Evolutionary conservation across 64 coral and sea anemone genomes (phyloP).

Genomic region (Montipora cactus): DNA sequence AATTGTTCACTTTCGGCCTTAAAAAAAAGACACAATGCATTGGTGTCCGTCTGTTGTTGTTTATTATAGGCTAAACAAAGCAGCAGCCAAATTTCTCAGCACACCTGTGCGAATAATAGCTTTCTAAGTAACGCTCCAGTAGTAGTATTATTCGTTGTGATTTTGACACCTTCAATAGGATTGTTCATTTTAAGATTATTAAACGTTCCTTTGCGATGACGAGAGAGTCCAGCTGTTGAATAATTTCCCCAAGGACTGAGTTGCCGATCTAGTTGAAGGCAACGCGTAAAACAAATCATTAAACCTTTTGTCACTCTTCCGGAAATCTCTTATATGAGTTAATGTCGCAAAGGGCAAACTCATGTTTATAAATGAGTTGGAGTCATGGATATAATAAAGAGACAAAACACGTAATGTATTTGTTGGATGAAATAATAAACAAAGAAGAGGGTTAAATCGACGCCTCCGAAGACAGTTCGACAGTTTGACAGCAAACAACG

Average conservation of each 20-base stretch:
- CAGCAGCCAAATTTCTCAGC: background rate
- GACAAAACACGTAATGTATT: constrained; percentile 31
- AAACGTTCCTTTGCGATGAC: background rate
- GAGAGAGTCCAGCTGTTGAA: background rate
- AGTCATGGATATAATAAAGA: background rate
- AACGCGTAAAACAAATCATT: background rate
- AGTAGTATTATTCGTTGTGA: constrained; percentile 16
- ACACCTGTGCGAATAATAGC: constrained; percentile 50
- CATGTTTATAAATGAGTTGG: constrained; percentile 52
- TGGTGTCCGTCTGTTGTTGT: constrained; percentile 1
- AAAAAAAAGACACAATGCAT: constrained; percentile 8
- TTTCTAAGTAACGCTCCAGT: constrained; percentile 28
- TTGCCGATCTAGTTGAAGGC: background rate
- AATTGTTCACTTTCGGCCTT: constrained; percentile 46
- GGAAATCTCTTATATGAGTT: background rate
- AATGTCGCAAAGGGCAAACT: background rate
- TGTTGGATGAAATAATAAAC: constrained; percentile 27
- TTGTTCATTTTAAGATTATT: constrained; percentile 37
- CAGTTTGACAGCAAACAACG: background rate
- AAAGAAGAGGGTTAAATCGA: constrained; percentile 4
- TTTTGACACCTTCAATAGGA: constrained; percentile 13
- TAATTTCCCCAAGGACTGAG: background rate
- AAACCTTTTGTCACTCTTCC: background rate
- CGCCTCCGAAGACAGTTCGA: background rate
- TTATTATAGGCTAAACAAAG: constrained; percentile 18